Evolutionary conservation across 2,113 vertebrate species (phyloP), one percentile per base, ranked within the genome.

Genomic region (Prietella phreatophila): DNA sequence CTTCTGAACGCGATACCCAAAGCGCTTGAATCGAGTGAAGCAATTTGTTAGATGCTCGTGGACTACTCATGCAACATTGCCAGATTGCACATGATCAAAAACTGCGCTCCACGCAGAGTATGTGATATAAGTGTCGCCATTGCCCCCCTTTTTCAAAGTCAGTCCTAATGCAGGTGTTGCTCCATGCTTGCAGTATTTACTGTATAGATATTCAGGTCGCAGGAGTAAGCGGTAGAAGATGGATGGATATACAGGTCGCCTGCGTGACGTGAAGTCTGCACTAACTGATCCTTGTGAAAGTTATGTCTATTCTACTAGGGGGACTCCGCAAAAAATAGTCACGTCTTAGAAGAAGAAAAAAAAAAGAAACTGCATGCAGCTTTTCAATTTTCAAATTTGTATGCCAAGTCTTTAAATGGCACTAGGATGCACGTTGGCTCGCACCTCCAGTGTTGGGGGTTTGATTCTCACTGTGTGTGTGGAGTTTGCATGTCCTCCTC

Each of bases 141-240:
- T 86, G 86, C 90, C 89, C 83, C 83, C 71, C 60, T 75, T 76
- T 88, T 73, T 63, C 89, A 91, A 85, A 90, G 90, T 91, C 91
- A 91, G 91, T 86, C 75, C 75, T 83, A 85, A 33, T 85, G 71
- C 80, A 88, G 63, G 78, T 83, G 67, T 92, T 90, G 90, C 89
- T 88, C 86, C 86, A 89, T 76, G 79, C 61, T 85, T 87, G 61
- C 75, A 87, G 42, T 83, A 83, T 89, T 79, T 85, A 88, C 79
- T 73, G 81, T 8, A 30, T 25, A 42, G n/a, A 84, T 36, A 67
- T 75, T 42, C 73, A 89, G 73, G 78, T 47, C 84, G 33, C 56
- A n/a, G n/a, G n/a, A n/a, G n/a, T n/a, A n/a, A n/a, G n/a, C n/a
- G n/a, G n/a, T n/a, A n/a, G n/a, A n/a, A n/a, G n/a, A n/a, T n/a